These are phyloP conservation scores for Phymatocera aterrima DNA, from an alignment of 2,888 invertebrate genomes.

Conservation along the genomic window DNA sequence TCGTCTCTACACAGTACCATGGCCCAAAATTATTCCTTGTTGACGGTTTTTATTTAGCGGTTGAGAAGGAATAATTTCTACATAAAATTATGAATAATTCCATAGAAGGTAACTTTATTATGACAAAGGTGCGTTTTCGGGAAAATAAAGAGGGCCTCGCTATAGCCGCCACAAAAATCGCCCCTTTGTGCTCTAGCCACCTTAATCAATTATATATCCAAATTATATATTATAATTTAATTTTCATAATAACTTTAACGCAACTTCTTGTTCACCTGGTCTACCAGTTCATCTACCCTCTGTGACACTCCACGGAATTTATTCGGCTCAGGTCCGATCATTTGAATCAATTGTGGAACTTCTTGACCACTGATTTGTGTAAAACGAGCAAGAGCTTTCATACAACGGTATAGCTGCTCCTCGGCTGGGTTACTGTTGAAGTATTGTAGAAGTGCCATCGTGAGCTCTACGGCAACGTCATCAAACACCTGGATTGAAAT, in stretches of 20 bases:
- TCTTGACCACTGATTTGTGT: slow-evolving; percentile 87
- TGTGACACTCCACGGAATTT: slow-evolving; percentile 88
- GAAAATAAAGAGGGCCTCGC: not conserved
- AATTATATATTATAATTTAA: not conserved
- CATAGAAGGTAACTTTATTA: not conserved
- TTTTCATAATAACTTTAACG: slow-evolving; percentile 71
- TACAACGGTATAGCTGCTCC: slow-evolving; percentile 87
- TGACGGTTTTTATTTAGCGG: not conserved
- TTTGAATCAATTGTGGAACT: slow-evolving; percentile 91
- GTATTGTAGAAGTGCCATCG: slow-evolving; percentile 94
- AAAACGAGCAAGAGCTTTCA: slow-evolving; percentile 86
- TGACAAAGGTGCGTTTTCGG: not conserved
- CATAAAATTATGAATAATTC: not conserved
- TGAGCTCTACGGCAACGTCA: slow-evolving; percentile 93
- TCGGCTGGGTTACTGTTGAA: slow-evolving; percentile 88
- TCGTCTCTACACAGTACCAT: not conserved
- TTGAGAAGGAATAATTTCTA: not conserved
- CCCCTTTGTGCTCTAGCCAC: not conserved
- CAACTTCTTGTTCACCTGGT: slow-evolving; percentile 83
- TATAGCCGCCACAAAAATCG: not conserved
- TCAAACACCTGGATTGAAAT: slow-evolving; percentile 86
- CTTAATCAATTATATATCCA: slow-evolving; percentile 10
- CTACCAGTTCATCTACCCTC: slow-evolving; percentile 88
- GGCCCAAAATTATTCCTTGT: not conserved
- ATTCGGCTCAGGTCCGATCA: slow-evolving; percentile 92